phyloP scores from a whole-genome alignment of 1,140 invertebrate species.

The Helicoverpa zea region DNA sequence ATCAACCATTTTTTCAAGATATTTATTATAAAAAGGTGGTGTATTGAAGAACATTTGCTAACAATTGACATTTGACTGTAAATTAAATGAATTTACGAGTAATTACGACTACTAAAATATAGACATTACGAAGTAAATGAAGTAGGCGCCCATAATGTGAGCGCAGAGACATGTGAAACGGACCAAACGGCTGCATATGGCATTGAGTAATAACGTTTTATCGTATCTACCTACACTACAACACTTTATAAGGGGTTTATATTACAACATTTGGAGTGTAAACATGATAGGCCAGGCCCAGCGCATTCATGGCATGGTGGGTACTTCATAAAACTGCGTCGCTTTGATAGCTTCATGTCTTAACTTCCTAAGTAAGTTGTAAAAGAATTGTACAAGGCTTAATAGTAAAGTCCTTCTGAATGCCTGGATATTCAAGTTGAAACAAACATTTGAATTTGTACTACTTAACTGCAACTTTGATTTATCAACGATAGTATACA shows the following conservation, averaged over 20 bases:
- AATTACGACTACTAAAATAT: background rate
- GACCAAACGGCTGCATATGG: slow-evolving; percentile 64
- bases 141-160: background rate
- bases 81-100: background rate
- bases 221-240: slow-evolving; percentile 65
- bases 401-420: too few relatives aligned
- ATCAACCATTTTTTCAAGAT: too few relatives aligned
- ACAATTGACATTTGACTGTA: too few relatives aligned
- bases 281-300: slow-evolving; percentile 27
- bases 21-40: too few relatives aligned
- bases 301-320: slow-evolving; percentile 20
- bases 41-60: too few relatives aligned
- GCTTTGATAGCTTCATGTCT: slow-evolving; percentile 6
- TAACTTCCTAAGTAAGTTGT: too few relatives aligned
- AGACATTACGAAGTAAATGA: background rate
- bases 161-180: slow-evolving; percentile 57
- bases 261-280: slow-evolving; percentile 62
- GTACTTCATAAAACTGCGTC: background rate
- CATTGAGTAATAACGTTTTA: slow-evolving; percentile 70
- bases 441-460: too few relatives aligned
- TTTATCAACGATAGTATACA: background rate
- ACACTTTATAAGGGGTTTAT: slow-evolving; percentile 69
- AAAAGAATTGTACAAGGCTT: too few relatives aligned
- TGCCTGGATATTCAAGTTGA: too few relatives aligned
- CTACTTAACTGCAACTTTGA: too few relatives aligned